Percentiles rank a stretch among this genome's conserved stretches.
phyloP scores from a whole-genome alignment of 23 tunicate genomes.

The Ciona savignyi region DNA sequence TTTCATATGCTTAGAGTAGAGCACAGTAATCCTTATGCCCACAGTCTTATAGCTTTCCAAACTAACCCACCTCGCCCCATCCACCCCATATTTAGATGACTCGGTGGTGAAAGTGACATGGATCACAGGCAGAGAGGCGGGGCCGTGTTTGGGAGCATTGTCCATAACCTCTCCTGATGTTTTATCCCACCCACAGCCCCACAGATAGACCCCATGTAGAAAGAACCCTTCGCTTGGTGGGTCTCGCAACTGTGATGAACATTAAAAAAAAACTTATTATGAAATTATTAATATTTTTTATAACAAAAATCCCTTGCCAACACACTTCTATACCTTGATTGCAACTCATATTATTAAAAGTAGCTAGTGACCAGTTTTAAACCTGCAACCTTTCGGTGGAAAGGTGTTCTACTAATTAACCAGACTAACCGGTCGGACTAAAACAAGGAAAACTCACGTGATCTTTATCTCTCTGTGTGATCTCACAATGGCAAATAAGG shows the following conservation, averaged over 20 bases:
- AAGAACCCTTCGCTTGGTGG: conserved; percentile 93
- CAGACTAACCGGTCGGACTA: no score
- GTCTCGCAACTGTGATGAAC: conserved; percentile 78
- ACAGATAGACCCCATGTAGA: conserved; percentile 75
- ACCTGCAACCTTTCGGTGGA: no score
- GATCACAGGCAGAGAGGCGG: conserved; percentile 56
- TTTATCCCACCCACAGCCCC: conserved; percentile 92
- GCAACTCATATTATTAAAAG: no score
- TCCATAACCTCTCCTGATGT: conserved; percentile 82
- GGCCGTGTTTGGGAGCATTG: conserved; percentile 74
- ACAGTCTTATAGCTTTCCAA: no score
- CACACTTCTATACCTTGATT: no score
- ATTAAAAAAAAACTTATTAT: neutral
- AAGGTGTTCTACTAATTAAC: no score
- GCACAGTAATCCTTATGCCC: no score
- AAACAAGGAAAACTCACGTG: conserved; percentile 71
- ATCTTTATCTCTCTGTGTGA: conserved; percentile 92
- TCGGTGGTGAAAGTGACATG: conserved; percentile 80
- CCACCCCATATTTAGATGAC: conserved; percentile 48
- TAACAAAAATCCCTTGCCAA: no score
- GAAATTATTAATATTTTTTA: no score
- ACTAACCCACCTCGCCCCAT: conserved; percentile 24
- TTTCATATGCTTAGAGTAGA: no score
- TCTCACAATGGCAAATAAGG: conserved; percentile 64
- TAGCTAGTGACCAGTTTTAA: no score